Evolutionary conservation across 2,113 vertebrate genomes (phyloP).

Genomic region (Poeciliopsis retropinna): DNA sequence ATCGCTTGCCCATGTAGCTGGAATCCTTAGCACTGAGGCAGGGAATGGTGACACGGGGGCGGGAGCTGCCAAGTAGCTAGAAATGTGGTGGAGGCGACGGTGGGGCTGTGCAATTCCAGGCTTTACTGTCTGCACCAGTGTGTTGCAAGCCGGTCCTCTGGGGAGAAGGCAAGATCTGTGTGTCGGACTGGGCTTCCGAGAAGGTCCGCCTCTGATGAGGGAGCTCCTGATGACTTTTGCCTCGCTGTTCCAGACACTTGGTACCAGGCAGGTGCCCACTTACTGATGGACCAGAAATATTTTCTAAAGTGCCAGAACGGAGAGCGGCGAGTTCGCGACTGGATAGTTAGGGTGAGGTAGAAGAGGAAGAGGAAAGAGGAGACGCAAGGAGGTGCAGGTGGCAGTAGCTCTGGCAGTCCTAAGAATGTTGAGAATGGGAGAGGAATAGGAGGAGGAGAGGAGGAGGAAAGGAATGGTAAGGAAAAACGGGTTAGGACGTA

Average conservation of each 20-base stretch:
- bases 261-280: constrained; percentile 43
- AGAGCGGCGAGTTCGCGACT: constrained; percentile 41
- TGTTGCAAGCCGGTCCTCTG: constrained; percentile 51
- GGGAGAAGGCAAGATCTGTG: constrained; percentile 43
- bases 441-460: constrained; percentile 58
- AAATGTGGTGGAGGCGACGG: constrained; percentile 48
- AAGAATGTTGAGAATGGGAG: constrained; percentile 59
- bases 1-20: constrained; percentile 99
- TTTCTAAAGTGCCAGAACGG: constrained; percentile 59
- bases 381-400: constrained; percentile 64
- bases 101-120: constrained; percentile 42
- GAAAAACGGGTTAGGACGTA: constrained; percentile 66
- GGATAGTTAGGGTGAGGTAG: constrained; percentile 56
- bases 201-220: constrained; percentile 43
- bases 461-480: constrained; percentile 67
- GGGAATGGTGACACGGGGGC: constrained; percentile 80
- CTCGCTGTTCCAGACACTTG: constrained; percentile 45
- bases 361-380: constrained; percentile 50
- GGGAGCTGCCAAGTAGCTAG: constrained; percentile 65
- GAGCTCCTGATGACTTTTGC: constrained; percentile 28
- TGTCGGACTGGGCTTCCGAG: constrained; percentile 31
- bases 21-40: constrained; percentile 92
- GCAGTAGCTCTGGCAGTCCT: constrained; percentile 62
- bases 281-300: constrained; percentile 55
- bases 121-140: constrained; percentile 47